Evolutionary conservation across 2,113 vertebrate species (phyloP).

Genomic region (Miniopterus natalensis): DNA sequence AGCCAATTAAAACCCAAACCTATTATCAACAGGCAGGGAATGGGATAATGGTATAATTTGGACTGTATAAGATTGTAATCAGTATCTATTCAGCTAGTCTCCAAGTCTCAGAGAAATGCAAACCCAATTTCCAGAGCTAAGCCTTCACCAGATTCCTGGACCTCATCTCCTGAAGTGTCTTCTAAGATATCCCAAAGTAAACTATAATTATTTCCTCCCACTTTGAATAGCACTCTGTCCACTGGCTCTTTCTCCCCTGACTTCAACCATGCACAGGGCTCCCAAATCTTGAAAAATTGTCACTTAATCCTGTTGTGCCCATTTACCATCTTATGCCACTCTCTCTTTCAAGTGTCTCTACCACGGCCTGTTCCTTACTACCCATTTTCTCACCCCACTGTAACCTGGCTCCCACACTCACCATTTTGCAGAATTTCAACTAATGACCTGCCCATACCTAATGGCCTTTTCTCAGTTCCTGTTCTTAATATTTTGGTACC

Average conservation of each 20-base stretch:
- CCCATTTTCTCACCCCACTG: background rate
- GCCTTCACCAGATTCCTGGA: conserved; percentile 2
- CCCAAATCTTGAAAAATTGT: conserved; percentile 34
- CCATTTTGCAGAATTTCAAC: background rate
- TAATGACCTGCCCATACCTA: background rate
- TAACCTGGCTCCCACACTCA: background rate
- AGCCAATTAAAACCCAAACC: conserved; percentile 54
- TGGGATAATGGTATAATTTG: conserved; percentile 26
- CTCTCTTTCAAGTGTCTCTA: background rate
- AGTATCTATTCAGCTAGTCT: background rate
- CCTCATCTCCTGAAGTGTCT: background rate
- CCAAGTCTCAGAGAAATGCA: background rate
- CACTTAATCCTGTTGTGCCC: background rate
- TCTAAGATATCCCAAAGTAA: conserved; percentile 37
- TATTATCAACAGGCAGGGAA: background rate
- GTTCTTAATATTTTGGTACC: conserved; percentile 16
- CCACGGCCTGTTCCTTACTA: background rate
- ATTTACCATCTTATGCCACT: background rate
- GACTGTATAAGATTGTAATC: conserved; percentile 36
- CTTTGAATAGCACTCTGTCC: background rate
- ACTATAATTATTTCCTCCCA: background rate
- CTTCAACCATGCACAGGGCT: background rate
- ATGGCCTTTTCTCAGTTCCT: background rate
- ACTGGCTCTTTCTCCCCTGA: background rate
- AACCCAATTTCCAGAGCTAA: background rate